Conservation (phyloP, 2,888 invertebrate species). For the Choristoneura rosaceana region DNA sequence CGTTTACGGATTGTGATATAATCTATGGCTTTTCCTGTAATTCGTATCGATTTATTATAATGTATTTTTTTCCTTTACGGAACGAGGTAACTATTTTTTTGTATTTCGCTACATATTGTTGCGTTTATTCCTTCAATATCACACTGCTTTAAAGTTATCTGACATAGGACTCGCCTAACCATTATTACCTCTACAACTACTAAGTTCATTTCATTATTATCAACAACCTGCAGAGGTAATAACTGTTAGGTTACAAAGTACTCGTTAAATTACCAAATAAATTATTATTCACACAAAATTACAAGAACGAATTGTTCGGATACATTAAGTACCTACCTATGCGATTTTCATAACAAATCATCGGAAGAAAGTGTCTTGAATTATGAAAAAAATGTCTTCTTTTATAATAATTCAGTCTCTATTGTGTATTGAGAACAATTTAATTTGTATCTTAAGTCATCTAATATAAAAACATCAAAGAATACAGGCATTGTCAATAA, state of each 20-base stretch:
- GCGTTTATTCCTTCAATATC: conserved; percentile 65
- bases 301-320: conserved; percentile 12
- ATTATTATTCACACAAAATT: conserved; percentile 15
- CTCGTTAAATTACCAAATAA: conserved; percentile 7
- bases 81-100: conserved; percentile 72
- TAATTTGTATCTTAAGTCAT: conserved; percentile 9
- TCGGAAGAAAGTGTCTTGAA: not conserved
- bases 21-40: conserved; percentile 44
- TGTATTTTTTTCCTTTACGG: conserved; percentile 53
- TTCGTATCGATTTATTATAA: conserved; percentile 45
- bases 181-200: conserved; percentile 21
- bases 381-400: not conserved
- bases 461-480: conserved; percentile 12
- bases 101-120: conserved; percentile 53
- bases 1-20: conserved; percentile 17
- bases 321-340: conserved; percentile 35
- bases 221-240: conserved; percentile 10
- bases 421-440: conserved; percentile 14
- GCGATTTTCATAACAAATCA: conserved; percentile 10
- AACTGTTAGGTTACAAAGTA: conserved; percentile 1
- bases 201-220: not conserved
- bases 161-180: conserved; percentile 5
- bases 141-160: conserved; percentile 61
- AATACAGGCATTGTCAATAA: conserved; percentile 24
- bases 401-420: conserved; percentile 16